Evolutionary conservation across 2,888 invertebrate genomes (phyloP).

Genomic region (Leptinotarsa haldemani): DNA sequence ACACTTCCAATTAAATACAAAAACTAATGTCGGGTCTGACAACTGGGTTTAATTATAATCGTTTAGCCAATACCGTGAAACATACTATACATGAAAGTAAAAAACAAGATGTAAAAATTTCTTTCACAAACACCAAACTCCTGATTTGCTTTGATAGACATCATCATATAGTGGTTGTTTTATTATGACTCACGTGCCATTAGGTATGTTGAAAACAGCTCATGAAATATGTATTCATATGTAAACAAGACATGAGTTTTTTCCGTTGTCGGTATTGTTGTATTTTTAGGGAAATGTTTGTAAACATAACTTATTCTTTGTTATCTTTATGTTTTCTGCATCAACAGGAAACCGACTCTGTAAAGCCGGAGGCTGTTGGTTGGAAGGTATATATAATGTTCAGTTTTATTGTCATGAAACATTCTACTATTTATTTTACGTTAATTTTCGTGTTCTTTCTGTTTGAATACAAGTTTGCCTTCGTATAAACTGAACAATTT

Average conservation of each 20-base stretch:
- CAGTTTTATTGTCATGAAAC: not conserved
- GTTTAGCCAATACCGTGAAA: too few species aligned
- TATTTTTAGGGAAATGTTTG: not conserved
- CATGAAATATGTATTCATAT: slow-evolving; percentile 33
- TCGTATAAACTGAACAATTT: too few species aligned
- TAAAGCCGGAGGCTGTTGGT: not conserved
- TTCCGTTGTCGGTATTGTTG: slow-evolving; percentile 18
- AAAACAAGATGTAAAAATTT: too few species aligned
- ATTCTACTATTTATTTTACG: not conserved
- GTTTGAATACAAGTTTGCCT: too few species aligned
- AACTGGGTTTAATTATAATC: too few species aligned
- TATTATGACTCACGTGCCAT: slow-evolving; percentile 28
- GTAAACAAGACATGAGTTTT: slow-evolving; percentile 26
- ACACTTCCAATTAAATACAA: too few species aligned
- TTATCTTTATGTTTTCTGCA: not conserved
- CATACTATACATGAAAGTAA: too few species aligned
- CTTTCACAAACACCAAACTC: too few species aligned
- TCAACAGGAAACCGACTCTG: not conserved
- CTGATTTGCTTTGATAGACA: slow-evolving; percentile 20
- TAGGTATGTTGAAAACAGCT: slow-evolving; percentile 24
- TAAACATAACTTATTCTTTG: not conserved
- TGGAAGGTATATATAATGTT: not conserved
- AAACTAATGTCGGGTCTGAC: too few species aligned
- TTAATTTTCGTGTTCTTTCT: not conserved
- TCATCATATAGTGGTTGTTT: slow-evolving; percentile 24